Conservation (phyloP, 2,113 vertebrate species). For the Zapornia atra region DNA sequence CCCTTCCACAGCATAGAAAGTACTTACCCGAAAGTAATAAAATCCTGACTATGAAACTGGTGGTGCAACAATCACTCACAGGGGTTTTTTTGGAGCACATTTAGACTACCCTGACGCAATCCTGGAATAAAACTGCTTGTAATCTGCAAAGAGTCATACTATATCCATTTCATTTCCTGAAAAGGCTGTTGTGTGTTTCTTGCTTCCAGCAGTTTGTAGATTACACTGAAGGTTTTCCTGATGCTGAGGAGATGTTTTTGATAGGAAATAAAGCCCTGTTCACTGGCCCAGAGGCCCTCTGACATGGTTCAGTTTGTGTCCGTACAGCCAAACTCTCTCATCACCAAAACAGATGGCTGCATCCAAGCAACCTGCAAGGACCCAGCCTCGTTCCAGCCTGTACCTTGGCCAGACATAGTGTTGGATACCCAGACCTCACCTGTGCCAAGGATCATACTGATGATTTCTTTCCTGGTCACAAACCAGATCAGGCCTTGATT, state of each 20-base stretch:
- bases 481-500: neutral
- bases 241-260: neutral
- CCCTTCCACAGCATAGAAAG: neutral
- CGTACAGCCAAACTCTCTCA: neutral
- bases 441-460: accelerated
- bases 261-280: neutral
- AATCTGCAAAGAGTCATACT: neutral
- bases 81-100: neutral
- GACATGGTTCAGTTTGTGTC: neutral
- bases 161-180: neutral
- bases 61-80: neutral
- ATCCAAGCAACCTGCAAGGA: neutral
- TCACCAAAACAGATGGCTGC: neutral
- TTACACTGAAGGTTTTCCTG: neutral
- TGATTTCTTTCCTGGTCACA: neutral
- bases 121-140: neutral
- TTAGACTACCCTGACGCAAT: neutral
- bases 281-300: neutral
- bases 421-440: neutral
- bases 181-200: neutral
- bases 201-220: neutral
- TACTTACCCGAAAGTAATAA: neutral
- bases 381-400: neutral
- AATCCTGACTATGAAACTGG: neutral
- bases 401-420: neutral